A percentile compares a stretch with the other conserved stretches of the same genome.
These are phyloP conservation scores for Ispidina picta DNA, from an alignment of 2,797 vertebrate species.

Conservation along the genomic window DNA sequence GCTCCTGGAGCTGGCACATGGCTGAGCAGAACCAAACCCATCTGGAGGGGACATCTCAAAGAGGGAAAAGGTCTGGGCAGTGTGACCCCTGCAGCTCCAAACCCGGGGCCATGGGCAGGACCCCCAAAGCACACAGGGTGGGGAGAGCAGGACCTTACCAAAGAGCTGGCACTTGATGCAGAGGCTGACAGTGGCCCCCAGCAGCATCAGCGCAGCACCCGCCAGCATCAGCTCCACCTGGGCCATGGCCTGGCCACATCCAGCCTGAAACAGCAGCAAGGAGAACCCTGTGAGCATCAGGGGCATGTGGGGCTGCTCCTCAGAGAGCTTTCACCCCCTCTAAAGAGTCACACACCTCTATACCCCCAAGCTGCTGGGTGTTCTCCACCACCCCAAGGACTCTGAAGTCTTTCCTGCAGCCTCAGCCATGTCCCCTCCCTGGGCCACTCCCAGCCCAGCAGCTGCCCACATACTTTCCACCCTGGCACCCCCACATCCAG, in stretches of 20 bases:
- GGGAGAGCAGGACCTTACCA: slow-evolving; percentile 17
- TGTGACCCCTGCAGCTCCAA: background rate
- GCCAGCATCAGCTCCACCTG: slow-evolving; percentile 67
- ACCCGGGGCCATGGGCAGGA: accelerated
- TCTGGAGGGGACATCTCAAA: accelerated
- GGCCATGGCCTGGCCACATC: slow-evolving; percentile 18
- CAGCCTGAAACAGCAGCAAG: background rate
- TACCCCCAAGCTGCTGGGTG: accelerated
- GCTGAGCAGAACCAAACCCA: background rate
- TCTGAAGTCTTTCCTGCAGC: too few relatives aligned
- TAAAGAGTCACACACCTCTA: accelerated
- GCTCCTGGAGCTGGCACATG: accelerated
- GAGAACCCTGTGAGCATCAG: accelerated
- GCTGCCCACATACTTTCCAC: accelerated
- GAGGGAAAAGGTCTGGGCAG: background rate
- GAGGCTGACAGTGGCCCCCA: slow-evolving; percentile 39
- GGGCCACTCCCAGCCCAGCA: accelerated
- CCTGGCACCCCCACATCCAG: too few relatives aligned
- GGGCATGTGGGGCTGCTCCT: accelerated
- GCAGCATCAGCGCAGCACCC: slow-evolving; percentile 38
- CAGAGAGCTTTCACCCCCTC: accelerated
- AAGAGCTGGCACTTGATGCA: slow-evolving; percentile 67
- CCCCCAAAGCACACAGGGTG: accelerated
- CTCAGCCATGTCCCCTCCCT: too few relatives aligned
- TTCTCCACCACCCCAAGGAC: accelerated